A percentile compares a stretch with the other conserved stretches of the same genome.
These are phyloP conservation scores for Brachyptera putata DNA, from an alignment of 2,888 invertebrate genomes.

Conservation along the genomic window DNA sequence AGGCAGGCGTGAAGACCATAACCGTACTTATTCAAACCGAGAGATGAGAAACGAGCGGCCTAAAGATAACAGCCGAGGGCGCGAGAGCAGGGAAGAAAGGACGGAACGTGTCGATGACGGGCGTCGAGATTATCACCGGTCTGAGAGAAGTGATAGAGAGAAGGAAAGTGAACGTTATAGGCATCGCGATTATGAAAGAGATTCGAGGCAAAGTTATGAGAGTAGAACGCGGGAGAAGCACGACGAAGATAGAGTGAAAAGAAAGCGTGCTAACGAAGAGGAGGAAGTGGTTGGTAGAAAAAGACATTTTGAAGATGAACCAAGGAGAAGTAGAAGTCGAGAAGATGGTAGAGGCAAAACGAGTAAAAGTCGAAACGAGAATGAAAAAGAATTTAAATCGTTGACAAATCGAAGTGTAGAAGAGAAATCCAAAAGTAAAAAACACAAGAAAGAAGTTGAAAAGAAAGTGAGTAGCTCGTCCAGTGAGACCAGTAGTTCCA, in stretches of 20 bases:
- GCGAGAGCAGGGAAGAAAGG: constrained; percentile 11
- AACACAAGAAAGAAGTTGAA: constrained; percentile 34
- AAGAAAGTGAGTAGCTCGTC: constrained; percentile 41
- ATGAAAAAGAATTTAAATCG: too few species aligned
- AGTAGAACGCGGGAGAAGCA: constrained; percentile 20
- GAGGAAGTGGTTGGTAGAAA: constrained; percentile 8
- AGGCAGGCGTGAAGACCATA: too few species aligned
- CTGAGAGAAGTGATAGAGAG: constrained; percentile 18
- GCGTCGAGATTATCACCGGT: constrained; percentile 18
- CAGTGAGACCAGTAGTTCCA: too few species aligned
- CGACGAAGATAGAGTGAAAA: constrained; percentile 16
- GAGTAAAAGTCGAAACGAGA: too few species aligned
- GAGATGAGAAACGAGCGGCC: too few species aligned
- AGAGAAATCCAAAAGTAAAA: too few species aligned
- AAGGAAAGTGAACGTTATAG: background rate
- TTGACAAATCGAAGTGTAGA: too few species aligned
- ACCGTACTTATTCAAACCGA: too few species aligned
- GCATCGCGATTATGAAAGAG: background rate
- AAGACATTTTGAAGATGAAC: constrained; percentile 24
- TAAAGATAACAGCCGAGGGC: too few species aligned
- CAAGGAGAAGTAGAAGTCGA: too few species aligned
- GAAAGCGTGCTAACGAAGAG: too few species aligned
- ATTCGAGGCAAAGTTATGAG: constrained; percentile 17
- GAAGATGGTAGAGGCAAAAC: too few species aligned
- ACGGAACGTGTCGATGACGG: constrained; percentile 23